Conservation (phyloP, 2,797 vertebrate species). For the Leucoraja ocellata region DNA sequence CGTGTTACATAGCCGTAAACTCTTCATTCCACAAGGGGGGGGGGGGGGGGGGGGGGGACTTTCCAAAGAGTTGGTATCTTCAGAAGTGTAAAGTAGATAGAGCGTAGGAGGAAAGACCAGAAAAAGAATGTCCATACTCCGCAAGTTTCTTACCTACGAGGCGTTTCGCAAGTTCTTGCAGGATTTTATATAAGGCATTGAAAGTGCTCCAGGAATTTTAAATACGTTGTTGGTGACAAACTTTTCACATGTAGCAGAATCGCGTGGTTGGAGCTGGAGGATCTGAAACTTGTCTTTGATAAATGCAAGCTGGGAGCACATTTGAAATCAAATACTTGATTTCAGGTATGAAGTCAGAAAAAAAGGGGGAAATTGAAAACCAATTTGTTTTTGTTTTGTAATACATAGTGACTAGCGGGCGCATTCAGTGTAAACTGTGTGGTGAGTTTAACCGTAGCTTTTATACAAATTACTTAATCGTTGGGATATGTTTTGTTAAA, state of each 20-base stretch:
- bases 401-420: not conserved
- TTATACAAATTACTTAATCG: not conserved
- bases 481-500: not conserved
- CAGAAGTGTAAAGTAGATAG: conserved; percentile 76
- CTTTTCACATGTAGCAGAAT: conserved; percentile 18
- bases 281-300: not conserved
- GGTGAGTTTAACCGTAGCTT: not conserved
- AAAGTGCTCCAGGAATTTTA: conserved; percentile 33
- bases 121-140: conserved; percentile 77
- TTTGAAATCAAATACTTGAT: conserved; percentile 29
- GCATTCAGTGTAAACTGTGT: not conserved
- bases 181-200: conserved; percentile 38
- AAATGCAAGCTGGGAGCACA: conserved; percentile 13
- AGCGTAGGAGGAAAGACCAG: conserved; percentile 87
- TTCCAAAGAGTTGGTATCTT: conserved; percentile 65
- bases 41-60: conserved; percentile 69
- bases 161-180: conserved; percentile 43
- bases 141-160: conserved; percentile 68
- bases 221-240: not conserved
- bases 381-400: not conserved
- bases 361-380: not conserved
- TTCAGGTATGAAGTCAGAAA: conserved; percentile 20
- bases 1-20: conserved; percentile 78
- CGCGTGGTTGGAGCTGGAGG: not conserved
- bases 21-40: conserved; percentile 70